phyloP scores from a whole-genome alignment of 2,797 vertebrate genomes.

The Morus bassanus region DNA sequence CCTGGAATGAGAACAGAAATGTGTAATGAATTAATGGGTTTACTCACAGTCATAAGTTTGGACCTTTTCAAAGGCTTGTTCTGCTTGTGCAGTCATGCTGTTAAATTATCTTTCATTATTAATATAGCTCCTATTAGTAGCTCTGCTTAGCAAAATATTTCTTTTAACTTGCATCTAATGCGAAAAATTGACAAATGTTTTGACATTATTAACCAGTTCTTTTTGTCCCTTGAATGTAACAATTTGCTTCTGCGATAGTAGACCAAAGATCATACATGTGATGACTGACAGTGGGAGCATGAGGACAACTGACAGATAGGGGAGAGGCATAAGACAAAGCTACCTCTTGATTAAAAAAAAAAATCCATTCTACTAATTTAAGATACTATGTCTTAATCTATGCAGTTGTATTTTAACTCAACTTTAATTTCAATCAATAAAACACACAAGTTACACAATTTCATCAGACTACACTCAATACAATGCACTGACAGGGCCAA shows the following conservation, averaged over 20 bases:
- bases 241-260: background rate
- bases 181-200: constrained; percentile 67
- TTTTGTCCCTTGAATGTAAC: background rate
- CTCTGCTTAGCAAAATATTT: constrained; percentile 58
- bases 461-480: background rate
- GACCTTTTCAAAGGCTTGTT: constrained; percentile 53
- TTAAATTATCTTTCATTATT: constrained; percentile 69
- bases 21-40: constrained; percentile 57
- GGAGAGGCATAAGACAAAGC: background rate
- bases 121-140: constrained; percentile 68
- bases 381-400: background rate
- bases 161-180: constrained; percentile 66
- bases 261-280: background rate
- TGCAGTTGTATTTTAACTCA: background rate
- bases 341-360: background rate
- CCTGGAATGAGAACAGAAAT: constrained; percentile 47
- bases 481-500: background rate
- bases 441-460: background rate
- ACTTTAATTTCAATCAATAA: background rate
- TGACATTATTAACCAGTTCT: constrained; percentile 35
- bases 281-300: background rate
- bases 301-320: background rate
- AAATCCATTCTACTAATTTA: background rate
- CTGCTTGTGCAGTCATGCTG: constrained; percentile 54
- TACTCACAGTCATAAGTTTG: constrained; percentile 18